Percentiles rank a stretch among this genome's conserved stretches.
Conservation (phyloP, 2,797 vertebrate species). For the Nyctalus aviator region DNA sequence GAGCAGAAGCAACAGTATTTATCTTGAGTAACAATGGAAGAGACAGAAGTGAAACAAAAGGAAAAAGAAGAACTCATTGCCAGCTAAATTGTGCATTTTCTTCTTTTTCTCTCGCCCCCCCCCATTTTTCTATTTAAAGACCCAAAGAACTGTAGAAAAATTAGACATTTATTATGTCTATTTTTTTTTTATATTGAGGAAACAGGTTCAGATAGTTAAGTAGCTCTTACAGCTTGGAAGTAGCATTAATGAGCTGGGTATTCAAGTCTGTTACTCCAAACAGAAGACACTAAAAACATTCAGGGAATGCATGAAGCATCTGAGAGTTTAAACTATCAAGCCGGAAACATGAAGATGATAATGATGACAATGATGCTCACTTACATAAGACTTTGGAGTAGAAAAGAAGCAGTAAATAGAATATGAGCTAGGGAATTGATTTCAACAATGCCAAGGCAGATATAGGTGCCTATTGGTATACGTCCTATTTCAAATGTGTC, state of each 20-base stretch:
- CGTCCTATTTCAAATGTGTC: not conserved
- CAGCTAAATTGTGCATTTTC: not conserved
- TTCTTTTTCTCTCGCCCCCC: not conserved
- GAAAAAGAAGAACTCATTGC: not conserved
- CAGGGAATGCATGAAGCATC: not conserved
- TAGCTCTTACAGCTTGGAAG: not conserved
- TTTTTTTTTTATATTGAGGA: not conserved
- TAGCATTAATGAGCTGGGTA: not conserved
- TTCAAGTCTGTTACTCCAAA: not conserved
- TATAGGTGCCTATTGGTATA: not conserved
- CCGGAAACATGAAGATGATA: not conserved
- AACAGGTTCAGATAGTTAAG: not conserved
- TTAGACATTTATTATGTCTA: not conserved
- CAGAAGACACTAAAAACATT: not conserved
- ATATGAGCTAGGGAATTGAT: not conserved
- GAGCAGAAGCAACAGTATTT: not conserved
- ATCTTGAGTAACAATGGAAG: constrained; percentile 11
- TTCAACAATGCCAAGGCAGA: not conserved
- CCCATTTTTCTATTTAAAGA: not conserved
- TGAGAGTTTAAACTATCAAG: not conserved
- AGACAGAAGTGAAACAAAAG: constrained; percentile 32
- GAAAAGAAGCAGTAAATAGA: not conserved
- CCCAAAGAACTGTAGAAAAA: not conserved
- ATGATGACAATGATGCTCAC: not conserved
- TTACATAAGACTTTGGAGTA: not conserved